phyloP scores from a whole-genome alignment of 2,888 invertebrate species.

The Trypoxylon attenuatum region DNA sequence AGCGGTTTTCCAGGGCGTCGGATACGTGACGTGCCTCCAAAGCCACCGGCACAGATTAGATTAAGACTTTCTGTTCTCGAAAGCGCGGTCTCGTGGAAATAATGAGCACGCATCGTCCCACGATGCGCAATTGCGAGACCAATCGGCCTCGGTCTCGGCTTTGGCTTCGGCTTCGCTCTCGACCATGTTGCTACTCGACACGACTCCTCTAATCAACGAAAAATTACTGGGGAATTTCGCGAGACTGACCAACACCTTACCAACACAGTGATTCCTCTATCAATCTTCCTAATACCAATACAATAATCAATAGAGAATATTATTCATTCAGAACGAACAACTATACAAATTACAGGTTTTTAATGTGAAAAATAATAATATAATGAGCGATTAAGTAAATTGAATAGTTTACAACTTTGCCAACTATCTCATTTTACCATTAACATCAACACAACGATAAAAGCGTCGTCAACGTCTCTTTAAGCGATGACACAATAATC shows the following conservation, averaged over 20 bases:
- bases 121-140: constrained; percentile 39
- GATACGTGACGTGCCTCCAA: constrained; percentile 25
- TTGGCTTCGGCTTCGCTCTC: constrained; percentile 19
- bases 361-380: too few relatives aligned
- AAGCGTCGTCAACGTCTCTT: too few relatives aligned
- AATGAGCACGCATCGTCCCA: constrained; percentile 33
- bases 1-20: constrained; percentile 9
- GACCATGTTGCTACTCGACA: constrained; percentile 14
- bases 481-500: too few relatives aligned
- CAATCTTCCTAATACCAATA: too few relatives aligned
- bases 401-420: too few relatives aligned
- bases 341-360: too few relatives aligned
- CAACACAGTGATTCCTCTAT: neutral
- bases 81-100: constrained; percentile 20
- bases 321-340: too few relatives aligned
- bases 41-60: constrained; percentile 6
- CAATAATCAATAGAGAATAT: too few relatives aligned
- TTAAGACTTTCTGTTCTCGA: constrained; percentile 21
- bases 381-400: too few relatives aligned
- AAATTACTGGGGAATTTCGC: constrained; percentile 47
- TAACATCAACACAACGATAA: too few relatives aligned
- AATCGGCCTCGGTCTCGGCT: constrained; percentile 35
- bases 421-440: too few relatives aligned
- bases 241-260: constrained; percentile 32
- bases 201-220: constrained; percentile 38